Base-by-base conservation (phyloP, 2,888 invertebrate species). In the Reticulitermes lucifugus region DNA sequence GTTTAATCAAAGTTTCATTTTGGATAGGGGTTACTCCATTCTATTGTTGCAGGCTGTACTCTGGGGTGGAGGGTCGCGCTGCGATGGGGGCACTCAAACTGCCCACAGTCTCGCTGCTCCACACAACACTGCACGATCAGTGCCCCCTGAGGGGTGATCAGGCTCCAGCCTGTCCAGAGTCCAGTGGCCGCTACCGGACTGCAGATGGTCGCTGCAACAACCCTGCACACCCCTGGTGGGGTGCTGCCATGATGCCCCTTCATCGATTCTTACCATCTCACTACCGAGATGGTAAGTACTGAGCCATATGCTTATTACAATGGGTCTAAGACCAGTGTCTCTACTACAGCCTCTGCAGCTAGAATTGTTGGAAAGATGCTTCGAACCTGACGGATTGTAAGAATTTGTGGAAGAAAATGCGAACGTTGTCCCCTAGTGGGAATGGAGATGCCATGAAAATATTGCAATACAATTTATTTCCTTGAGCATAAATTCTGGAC, bases 151-250 rank as follows among this genome's bases (percentile, higher is more conserved):
- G 59, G 6, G 35, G 41, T 14, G 84, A 80, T 43, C 82, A 73
- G 14, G 9, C n/a, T 0, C 60, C 81, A 14, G 29, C 7, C 77
- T 83, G 86, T 51, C 87, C 88, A 4, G 85, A 86, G 79, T 86
- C 87, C 35, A 85, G 84, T 59, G 93, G 89, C 91, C 90, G 90
- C 86, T 98, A 96, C 91, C 94, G 98, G 83, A 96, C 96, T 0
- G 94, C 96, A 84, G 97, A 97, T 89, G 98, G 98, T 60, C 96
- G 96, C 60, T 98, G 98, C 91, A 98, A 98, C 91, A 98, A 98
- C 91, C 91, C 94, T 83, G 92, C 93, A 83, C 93, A 95, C 83
- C 94, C 95, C 0, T 93, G 96, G 90, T 96, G 96, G 94, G 98
- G 98, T 0, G 94, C 96, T 9, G 94, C 96, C 2, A 94, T 96